A percentile compares a stretch with the other conserved stretches of the same genome.
Evolutionary conservation across 2,797 vertebrate species (phyloP).

Genomic region (Tokudaia muenninki): DNA sequence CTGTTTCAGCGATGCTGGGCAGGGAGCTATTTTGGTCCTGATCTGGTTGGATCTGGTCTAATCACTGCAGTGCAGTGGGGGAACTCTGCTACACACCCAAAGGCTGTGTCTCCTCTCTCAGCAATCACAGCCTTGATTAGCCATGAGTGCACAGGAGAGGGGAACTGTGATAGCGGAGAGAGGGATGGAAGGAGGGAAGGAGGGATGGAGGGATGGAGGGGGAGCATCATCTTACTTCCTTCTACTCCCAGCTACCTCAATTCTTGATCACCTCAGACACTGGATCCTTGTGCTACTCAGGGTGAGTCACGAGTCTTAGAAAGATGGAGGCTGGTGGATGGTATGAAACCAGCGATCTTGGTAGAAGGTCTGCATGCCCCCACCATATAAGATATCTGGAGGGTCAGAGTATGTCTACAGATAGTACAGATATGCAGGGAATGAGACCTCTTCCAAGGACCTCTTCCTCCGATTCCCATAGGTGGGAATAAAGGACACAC

Average conservation of each 20-base stretch:
- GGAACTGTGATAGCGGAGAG: neutral
- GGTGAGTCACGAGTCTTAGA: neutral
- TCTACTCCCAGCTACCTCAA: neutral
- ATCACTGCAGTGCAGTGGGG: neutral
- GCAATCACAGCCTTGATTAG: conserved; percentile 25
- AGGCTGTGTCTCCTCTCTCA: neutral
- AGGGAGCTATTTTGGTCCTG: neutral
- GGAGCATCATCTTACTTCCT: neutral
- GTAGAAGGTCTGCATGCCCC: neutral
- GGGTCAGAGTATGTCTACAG: neutral
- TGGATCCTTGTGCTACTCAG: neutral
- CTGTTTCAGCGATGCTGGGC: neutral
- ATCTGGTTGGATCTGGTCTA: neutral
- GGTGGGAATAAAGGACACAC: neutral
- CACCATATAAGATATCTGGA: neutral
- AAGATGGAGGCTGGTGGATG: neutral
- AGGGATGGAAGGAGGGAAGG: neutral
- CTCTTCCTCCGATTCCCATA: neutral
- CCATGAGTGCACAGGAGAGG: neutral
- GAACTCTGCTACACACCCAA: neutral
- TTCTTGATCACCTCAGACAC: neutral
- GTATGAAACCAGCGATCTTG: neutral
- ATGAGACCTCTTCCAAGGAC: neutral
- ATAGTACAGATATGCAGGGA: neutral
- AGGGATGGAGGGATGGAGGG: neutral